Base-by-base conservation (phyloP, 2,888 invertebrate species). In the Abscondita cerata region DNA sequence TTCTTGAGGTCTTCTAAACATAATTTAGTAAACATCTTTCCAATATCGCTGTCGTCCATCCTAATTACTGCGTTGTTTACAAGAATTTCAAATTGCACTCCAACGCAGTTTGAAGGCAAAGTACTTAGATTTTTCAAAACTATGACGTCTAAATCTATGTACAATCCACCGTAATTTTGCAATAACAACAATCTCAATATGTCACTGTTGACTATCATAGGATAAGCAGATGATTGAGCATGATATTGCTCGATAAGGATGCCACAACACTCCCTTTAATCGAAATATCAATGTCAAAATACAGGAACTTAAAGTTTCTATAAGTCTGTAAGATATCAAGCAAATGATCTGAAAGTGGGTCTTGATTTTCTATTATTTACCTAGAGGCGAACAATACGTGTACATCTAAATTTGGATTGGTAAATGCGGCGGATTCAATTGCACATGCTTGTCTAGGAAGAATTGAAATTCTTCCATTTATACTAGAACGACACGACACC, bases 151-250 rank as follows among this genome's bases (percentile, higher is more conserved):
- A 90, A 79, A 71, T 93, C 92, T 52, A 92, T 76, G 73, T 91
- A 92, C 46, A 90, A 86, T 0, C 92, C 92, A 11, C 91, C 90
- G 76, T 85, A 91, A 73, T 89, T 91, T 84, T 88, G 91, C 2
- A 93, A 78, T 0, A 88, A 86, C 46, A 89, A 72, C 71, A 85
- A 89, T 67, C 89, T 79, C 9, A 90, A 78, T 1, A 89, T 80
- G 71, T 90, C 89, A 40, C 87, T 87, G 36, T 87, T 85, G 69
- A 89, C 88, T 19, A 84, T 84, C 40, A 81, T 78, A 0, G 85
- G 83, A 83, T 86, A 89, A 1, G 73, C 68, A 19, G 86, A 87
- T 1, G 74, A 75, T 47, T 81, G 82, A 6, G 88, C 74, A 0
- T 78, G 74, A 0, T 83, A 83, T 2, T 77, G 79, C 0, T 71